Conservation (phyloP, 2,888 invertebrate genomes). For the Heteromurus nitidus region DNA sequence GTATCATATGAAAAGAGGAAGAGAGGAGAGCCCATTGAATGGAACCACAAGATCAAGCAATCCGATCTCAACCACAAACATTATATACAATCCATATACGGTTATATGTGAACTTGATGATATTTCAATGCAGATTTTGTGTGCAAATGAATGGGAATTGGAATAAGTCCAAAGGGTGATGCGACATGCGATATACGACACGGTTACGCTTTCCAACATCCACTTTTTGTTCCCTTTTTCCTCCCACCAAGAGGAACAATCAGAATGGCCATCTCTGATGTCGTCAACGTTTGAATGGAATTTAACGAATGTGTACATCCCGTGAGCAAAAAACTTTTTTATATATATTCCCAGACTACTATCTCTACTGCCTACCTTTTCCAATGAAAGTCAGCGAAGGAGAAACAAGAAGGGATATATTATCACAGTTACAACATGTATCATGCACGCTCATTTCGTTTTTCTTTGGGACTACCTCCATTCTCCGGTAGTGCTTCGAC, state of each 20-base stretch:
- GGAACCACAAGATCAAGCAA: no score
- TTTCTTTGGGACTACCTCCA: neutral
- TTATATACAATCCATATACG: no score
- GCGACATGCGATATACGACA: no score
- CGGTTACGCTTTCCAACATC: neutral
- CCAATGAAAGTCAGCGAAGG: neutral
- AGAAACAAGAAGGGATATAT: no score
- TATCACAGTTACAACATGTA: no score
- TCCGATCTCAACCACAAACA: no score
- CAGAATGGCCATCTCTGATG: neutral
- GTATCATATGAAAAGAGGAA: no score
- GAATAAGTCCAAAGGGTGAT: slow-evolving; percentile 63
- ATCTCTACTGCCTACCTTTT: slow-evolving; percentile 8
- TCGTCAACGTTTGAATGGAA: neutral
- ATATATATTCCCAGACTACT: neutral
- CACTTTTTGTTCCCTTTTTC: neutral
- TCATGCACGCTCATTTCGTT: neutral
- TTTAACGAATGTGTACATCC: neutral
- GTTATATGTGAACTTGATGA: slow-evolving; percentile 66
- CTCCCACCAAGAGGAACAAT: neutral
- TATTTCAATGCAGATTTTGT: slow-evolving; percentile 70
- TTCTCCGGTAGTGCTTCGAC: no score
- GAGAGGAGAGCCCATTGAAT: no score
- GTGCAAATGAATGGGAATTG: slow-evolving; percentile 70
- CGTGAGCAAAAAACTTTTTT: no score